Base-by-base conservation (phyloP, 2,888 invertebrate species). In the Cryptocephalus moraei region DNA sequence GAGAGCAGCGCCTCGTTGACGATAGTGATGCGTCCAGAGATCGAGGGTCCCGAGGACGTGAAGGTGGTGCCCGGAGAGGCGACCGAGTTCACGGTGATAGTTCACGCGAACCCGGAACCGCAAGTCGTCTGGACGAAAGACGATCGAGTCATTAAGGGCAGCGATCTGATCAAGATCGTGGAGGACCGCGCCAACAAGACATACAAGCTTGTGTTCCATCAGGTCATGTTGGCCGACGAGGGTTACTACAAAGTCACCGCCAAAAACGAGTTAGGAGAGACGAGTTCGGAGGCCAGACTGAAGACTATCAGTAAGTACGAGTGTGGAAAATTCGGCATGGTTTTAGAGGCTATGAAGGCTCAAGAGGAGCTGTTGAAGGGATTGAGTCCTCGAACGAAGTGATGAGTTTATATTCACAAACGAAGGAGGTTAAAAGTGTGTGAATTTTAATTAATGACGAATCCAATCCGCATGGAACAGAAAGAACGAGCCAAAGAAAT, bases 21-120 rank as follows among this genome's bases (percentile, higher is more conserved):
- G 64, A 81, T 91, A 41, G 71, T 89, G 2, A 74, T 89, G 47
- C 76, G 84, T 57, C 91, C 91, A 0, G 86, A 88, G 71, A 82
- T 91, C 49, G 80, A 83, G 49, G 83, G 83, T 0, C 76, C 90
- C 41, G 80, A 80, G 56, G 87, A 90, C 64, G 74, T 84, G 40
- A 79, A 77, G 22, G 82, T 82, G 1, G 78, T 82, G 49, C 90
- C 91, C 1, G 88, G 82, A 46, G 86, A 90, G 59, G 79, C 83
- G 32, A 82, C 86, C 22, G 80, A 81, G 51, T 84, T 96, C 66
- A 81, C 59, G 57, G 88, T 86, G 33, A 78, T 84, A 39, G 82
- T 96, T 1, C 82, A 84, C 58, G 92, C 94, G 22, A 91, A 91
- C 69, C 97, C 97, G 0, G 80, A 84, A 53, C 91, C 96, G 1